These are phyloP conservation scores for Pristionchus fissidentatus DNA, from an alignment of 2,888 invertebrate species.

Conservation along the genomic window DNA sequence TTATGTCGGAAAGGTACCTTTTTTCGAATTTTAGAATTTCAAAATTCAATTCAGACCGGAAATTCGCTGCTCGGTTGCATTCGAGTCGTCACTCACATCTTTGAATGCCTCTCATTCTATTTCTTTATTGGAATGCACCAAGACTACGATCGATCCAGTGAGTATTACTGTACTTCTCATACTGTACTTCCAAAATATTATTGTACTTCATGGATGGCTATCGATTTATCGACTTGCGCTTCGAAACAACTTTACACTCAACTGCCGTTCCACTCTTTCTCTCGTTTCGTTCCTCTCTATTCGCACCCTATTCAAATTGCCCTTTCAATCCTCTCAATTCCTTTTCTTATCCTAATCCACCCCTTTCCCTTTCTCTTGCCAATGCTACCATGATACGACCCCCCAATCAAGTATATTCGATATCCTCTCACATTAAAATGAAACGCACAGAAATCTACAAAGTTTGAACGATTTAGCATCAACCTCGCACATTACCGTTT, in stretches of 20 bases:
- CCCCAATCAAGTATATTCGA: too few relatives aligned
- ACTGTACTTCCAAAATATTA: neutral
- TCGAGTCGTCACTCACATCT: neutral
- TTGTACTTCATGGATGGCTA: neutral
- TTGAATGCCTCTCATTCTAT: neutral
- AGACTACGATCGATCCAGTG: neutral
- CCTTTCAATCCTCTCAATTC: neutral
- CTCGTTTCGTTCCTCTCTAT: neutral
- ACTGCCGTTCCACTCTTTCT: neutral
- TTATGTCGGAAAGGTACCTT: slow-evolving; percentile 5
- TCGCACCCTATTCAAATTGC: neutral
- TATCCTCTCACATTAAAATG: too few relatives aligned
- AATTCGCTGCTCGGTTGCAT: slow-evolving; percentile 5
- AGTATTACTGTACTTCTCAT: neutral
- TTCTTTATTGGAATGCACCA: slow-evolving; percentile 40
- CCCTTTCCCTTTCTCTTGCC: slow-evolving; percentile 25
- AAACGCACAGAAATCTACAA: too few relatives aligned
- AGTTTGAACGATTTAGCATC: too few relatives aligned
- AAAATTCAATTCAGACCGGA: neutral
- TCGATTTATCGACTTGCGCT: too few relatives aligned
- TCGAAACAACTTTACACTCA: too few relatives aligned
- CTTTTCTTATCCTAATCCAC: neutral
- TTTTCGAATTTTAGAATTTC: neutral
- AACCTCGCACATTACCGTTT: slow-evolving; percentile 6
- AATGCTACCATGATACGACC: neutral